Conservation (phyloP, 2,113 vertebrate species). For the Festucalex cinctus region DNA sequence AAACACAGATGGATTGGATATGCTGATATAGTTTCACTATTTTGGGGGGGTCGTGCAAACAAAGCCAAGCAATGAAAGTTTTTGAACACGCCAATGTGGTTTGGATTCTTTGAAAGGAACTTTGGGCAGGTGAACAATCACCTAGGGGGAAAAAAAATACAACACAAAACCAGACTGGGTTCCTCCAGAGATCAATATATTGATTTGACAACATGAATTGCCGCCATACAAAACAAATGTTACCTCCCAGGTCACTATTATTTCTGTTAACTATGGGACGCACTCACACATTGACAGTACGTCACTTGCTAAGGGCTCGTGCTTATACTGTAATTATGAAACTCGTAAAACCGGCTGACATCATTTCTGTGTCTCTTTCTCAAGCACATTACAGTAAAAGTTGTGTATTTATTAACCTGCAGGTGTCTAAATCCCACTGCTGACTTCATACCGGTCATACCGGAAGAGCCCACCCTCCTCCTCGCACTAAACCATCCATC, state of each 20-base stretch:
- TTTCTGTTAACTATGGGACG: neutral
- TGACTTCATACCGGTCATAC: conserved; percentile 15
- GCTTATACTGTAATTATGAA: conserved; percentile 47
- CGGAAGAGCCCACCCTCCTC: neutral
- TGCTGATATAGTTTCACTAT: neutral
- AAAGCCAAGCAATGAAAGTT: neutral
- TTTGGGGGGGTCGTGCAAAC: neutral
- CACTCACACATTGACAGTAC: conserved; percentile 30
- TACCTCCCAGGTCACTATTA: no score
- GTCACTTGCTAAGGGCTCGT: conserved; percentile 43
- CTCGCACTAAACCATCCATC: neutral
- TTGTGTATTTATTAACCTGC: conserved; percentile 14
- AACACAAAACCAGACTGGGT: neutral
- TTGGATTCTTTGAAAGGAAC: neutral
- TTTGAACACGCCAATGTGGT: conserved; percentile 1
- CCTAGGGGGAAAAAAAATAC: neutral
- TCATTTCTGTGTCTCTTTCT: conserved; percentile 45
- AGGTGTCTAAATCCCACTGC: conserved; percentile 35
- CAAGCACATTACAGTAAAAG: conserved; percentile 17
- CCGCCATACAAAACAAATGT: neutral
- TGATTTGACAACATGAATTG: neutral
- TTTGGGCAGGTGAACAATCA: conserved; percentile 7
- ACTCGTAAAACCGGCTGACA: conserved; percentile 64
- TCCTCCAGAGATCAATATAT: neutral
- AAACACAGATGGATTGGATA: conserved; percentile 8